These are phyloP conservation scores for Melinaea marsaeus DNA, from an alignment of 2,888 invertebrate species.

Conservation along the genomic window DNA sequence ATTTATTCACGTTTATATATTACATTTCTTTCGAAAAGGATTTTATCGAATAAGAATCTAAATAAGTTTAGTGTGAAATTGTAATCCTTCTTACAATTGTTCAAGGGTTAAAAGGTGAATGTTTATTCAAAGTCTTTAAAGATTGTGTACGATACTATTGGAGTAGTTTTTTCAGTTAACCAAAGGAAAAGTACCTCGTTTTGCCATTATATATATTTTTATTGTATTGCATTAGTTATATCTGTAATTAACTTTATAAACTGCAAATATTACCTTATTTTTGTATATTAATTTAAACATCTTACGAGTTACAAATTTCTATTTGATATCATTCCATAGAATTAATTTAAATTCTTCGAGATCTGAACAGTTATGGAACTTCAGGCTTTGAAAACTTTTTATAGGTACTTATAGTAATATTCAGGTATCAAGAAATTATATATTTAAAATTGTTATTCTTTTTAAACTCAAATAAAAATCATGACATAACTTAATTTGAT, in stretches of 20 bases:
- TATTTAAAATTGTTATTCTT: no score
- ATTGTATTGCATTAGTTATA: no score
- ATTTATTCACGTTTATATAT: no score
- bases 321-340: slow-evolving; percentile 43
- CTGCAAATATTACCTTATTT: slow-evolving; percentile 2
- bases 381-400: slow-evolving; percentile 60
- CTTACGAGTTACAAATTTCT: slow-evolving; percentile 38
- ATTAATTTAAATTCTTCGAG: slow-evolving; percentile 68
- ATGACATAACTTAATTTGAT: no score
- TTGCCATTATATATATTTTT: no score
- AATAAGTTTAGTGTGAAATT: slow-evolving; percentile 75
- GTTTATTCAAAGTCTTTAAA: slow-evolving; percentile 74
- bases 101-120: slow-evolving; percentile 74
- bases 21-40: slow-evolving; percentile 69
- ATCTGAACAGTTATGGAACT: slow-evolving; percentile 69
- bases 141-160: slow-evolving; percentile 33
- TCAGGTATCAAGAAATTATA: no score
- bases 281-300: slow-evolving; percentile 25
- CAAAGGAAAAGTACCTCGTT: background rate
- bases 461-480: no score
- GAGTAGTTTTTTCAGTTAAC: slow-evolving; percentile 3
- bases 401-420: no score
- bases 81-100: slow-evolving; percentile 72
- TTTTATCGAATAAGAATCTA: slow-evolving; percentile 75
- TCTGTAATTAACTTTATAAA: no score